Conservation (phyloP, 2,797 vertebrate species). For the Platalea minor region DNA sequence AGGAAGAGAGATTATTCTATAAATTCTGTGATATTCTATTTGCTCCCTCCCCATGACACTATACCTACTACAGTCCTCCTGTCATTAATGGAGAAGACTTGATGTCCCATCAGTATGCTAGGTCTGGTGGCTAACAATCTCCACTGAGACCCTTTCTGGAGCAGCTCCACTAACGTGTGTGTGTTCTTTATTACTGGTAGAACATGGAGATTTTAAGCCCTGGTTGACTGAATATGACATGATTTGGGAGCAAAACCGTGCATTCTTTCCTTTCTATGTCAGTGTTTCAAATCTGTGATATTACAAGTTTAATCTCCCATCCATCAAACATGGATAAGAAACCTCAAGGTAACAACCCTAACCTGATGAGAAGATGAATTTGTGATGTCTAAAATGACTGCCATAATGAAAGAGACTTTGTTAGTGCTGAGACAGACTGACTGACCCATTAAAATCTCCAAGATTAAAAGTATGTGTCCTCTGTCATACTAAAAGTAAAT, state of each 20-base stretch:
- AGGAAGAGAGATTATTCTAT: neutral
- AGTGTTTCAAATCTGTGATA: neutral
- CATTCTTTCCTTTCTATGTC: neutral
- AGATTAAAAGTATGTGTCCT: neutral
- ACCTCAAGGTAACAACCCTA: neutral
- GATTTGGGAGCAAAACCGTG: neutral
- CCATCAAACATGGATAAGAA: neutral
- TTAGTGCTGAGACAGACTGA: neutral
- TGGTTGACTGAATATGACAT: neutral
- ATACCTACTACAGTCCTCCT: neutral
- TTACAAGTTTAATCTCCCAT: neutral
- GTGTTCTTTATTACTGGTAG: neutral
- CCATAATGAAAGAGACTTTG: neutral
- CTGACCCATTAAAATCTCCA: neutral
- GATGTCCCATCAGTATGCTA: neutral
- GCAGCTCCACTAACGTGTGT: neutral
- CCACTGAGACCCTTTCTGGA: neutral
- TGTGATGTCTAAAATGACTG: neutral
- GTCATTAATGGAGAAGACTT: neutral
- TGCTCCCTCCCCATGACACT: neutral
- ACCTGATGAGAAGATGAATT: neutral
- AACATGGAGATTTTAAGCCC: neutral
- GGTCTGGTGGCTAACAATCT: neutral
- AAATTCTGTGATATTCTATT: neutral
- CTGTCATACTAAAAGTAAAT: conserved; percentile 8